Conservation (phyloP, 2,113 vertebrate genomes). For the Eurystomus gularis region DNA sequence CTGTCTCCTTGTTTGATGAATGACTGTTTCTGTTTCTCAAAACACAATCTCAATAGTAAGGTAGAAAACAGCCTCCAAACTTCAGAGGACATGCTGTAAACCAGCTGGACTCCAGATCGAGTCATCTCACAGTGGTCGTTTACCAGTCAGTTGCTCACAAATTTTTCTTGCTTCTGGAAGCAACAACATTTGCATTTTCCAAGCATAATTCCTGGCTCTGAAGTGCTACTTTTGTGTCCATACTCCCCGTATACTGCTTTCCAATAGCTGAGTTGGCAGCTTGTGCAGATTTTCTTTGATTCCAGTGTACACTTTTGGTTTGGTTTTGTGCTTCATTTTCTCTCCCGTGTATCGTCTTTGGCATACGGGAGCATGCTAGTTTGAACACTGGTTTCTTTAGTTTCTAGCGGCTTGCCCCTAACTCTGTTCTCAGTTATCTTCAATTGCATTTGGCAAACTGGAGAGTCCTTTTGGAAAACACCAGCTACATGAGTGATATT, state of each 20-base stretch:
- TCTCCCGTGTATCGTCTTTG: background rate
- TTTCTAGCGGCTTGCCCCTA: background rate
- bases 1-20: background rate
- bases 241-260: background rate
- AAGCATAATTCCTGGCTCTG: background rate
- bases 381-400: background rate
- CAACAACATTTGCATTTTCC: background rate
- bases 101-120: background rate
- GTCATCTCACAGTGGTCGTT: background rate
- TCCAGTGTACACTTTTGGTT: background rate
- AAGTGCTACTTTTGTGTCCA: background rate
- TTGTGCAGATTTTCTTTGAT: background rate
- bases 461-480: background rate
- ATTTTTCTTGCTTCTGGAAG: background rate
- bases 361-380: background rate
- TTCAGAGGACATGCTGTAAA: background rate
- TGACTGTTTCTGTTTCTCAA: background rate
- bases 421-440: background rate
- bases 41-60: background rate
- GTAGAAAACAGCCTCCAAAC: background rate
- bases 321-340: background rate
- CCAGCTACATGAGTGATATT: background rate
- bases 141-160: background rate
- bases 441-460: background rate
- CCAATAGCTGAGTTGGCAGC: background rate